phyloP scores from a whole-genome alignment of 2,113 vertebrate genomes.

The Enhydra lutris region DNA sequence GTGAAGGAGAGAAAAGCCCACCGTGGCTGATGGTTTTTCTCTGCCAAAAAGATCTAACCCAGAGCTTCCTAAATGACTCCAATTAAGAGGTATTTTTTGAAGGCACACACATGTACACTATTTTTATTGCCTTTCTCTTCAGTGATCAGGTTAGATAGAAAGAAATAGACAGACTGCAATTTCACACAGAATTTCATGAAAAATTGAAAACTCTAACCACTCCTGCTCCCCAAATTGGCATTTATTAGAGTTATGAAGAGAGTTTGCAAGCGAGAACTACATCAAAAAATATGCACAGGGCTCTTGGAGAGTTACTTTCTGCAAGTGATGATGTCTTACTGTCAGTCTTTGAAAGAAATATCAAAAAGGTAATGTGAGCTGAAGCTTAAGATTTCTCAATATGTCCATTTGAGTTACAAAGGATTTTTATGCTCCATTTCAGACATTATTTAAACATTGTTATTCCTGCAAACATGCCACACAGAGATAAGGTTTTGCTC shows the following conservation, averaged over 20 bases:
- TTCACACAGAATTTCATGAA: constrained; percentile 54
- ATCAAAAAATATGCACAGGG: constrained; percentile 62
- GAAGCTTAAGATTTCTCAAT: constrained; percentile 78
- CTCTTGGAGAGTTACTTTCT: constrained; percentile 65
- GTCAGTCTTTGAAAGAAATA: constrained; percentile 76
- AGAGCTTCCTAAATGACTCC: constrained; percentile 37
- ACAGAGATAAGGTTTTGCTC: constrained; percentile 84
- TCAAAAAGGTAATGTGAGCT: constrained; percentile 68
- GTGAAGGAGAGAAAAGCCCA: background rate
- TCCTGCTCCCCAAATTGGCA: constrained; percentile 64
- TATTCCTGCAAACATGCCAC: constrained; percentile 86
- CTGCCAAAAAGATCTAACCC: constrained; percentile 1
- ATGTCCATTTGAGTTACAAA: constrained; percentile 81
- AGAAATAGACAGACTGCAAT: constrained; percentile 56
- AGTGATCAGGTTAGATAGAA: constrained; percentile 61
- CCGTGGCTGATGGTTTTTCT: background rate
- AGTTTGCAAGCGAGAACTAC: constrained; percentile 60
- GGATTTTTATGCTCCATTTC: constrained; percentile 82
- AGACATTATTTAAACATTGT: constrained; percentile 85
- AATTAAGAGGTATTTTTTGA: constrained; percentile 57
- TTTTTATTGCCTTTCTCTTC: background rate
- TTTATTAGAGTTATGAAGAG: constrained; percentile 62
- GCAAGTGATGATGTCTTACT: constrained; percentile 50
- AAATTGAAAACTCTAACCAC: constrained; percentile 67
- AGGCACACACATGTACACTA: background rate